Evolutionary conservation across 2,888 invertebrate species (phyloP), one percentile per base, ranked within the genome.

Genomic region (Campopleginae sp.): DNA sequence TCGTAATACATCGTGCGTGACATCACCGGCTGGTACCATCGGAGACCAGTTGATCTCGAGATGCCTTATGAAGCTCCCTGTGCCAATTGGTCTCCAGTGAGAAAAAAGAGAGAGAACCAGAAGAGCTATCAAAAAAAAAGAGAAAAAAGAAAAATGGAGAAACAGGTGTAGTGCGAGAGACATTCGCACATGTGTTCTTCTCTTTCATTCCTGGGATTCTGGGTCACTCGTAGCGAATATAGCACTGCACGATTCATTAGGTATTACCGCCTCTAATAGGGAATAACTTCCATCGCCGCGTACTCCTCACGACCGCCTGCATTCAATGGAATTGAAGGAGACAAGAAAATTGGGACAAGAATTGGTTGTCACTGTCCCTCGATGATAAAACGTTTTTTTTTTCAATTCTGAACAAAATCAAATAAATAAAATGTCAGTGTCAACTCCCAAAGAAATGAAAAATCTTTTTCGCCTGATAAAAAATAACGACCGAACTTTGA

Each of bases 1-100:
- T 66, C n/a, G 27, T 10, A 31, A 33, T 72, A 17, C 63, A 80
- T 65, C 65, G 66, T 27, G 71, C 71, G 80, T 80, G 84, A 84
- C 84, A 80, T 84, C 80, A 84, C 80, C 65, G 84, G 58, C 54
- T 76, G 80, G 84, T 84, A 84, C 75, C 80, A 80, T 72, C 71
- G 33, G 70, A 71, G 84, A 79, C 80, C 84, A 84, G 84, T 80
- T 84, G 84, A 65, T 84, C 65, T 54, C 75, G 63, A 19, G 84
- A 84, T 76, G 42, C 80, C 80, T 48, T 84, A 84, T 58, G 71
- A 71, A 76, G 71, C 51, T 23, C 19, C 51, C 54, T 14, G 33
- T 71, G 44, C 46, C 33, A 65, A 72, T 44, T 71, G 72, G 38
- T 38, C 38, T 44, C 42, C 23, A 42, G 33, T 42, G 19, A 66